These are phyloP conservation scores for Argopecten irradians DNA, from an alignment of 1,140 invertebrate genomes.

Conservation along the genomic window DNA sequence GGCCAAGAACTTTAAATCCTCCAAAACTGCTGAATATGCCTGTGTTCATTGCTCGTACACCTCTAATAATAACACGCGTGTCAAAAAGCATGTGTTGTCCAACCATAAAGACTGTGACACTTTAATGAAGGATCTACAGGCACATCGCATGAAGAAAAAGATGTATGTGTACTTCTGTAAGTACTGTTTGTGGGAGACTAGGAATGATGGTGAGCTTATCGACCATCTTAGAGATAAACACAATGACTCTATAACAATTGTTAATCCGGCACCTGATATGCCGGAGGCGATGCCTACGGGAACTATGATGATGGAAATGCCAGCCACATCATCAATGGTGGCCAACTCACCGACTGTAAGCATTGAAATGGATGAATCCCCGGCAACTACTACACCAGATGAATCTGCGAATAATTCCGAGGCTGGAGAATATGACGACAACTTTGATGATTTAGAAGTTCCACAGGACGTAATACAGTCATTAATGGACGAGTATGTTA, in stretches of 20 bases:
- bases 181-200: slow-evolving; percentile 58
- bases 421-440: slow-evolving; percentile 33
- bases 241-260: slow-evolving; percentile 14
- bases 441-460: slow-evolving; percentile 47
- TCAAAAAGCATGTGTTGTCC: slow-evolving; percentile 60
- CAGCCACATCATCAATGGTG: slow-evolving; percentile 24
- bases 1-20: slow-evolving; percentile 44
- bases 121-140: slow-evolving; percentile 54
- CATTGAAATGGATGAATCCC: slow-evolving; percentile 26
- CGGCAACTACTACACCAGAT: slow-evolving; percentile 11
- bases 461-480: slow-evolving; percentile 48
- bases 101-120: slow-evolving; percentile 49
- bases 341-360: slow-evolving; percentile 9
- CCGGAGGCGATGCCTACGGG: background rate
- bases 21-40: slow-evolving; percentile 55
- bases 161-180: slow-evolving; percentile 59
- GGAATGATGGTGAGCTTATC: slow-evolving; percentile 49
- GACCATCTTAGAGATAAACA: slow-evolving; percentile 55
- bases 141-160: slow-evolving; percentile 48
- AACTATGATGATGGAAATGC: slow-evolving; percentile 13
- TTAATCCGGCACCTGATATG: background rate
- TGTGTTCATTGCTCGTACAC: slow-evolving; percentile 57
- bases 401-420: slow-evolving; percentile 1
- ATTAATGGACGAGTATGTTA: slow-evolving; percentile 54
- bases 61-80: slow-evolving; percentile 58